These are phyloP conservation scores for Thamnaconus septentrionalis DNA, from an alignment of 2,113 vertebrate species.

Conservation along the genomic window DNA sequence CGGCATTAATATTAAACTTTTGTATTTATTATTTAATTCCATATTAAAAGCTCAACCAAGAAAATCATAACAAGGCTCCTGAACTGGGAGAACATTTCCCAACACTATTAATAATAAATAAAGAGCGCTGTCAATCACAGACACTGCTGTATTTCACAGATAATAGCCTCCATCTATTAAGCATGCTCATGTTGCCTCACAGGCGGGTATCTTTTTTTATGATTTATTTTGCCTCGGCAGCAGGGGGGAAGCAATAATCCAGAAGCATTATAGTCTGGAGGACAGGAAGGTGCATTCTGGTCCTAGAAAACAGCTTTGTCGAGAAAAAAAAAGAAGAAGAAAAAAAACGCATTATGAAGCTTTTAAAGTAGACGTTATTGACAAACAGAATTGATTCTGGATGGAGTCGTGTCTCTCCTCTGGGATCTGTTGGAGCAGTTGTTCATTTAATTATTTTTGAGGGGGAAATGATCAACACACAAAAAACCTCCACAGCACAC, in stretches of 20 bases:
- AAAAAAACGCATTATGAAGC: neutral
- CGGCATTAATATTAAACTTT: slow-evolving; percentile 5
- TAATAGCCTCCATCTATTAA: slow-evolving; percentile 49
- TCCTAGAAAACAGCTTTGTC: no score
- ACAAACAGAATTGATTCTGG: slow-evolving; percentile 40
- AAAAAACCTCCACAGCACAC: slow-evolving; percentile 13
- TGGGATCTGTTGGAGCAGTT: no score
- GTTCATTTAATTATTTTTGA: neutral
- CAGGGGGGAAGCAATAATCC: neutral
- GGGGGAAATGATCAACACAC: slow-evolving; percentile 23
- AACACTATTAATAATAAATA: slow-evolving; percentile 66
- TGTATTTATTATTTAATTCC: slow-evolving; percentile 48
- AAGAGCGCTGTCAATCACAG: slow-evolving; percentile 59
- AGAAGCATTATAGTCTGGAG: neutral
- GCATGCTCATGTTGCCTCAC: slow-evolving; percentile 34
- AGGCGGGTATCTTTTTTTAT: slow-evolving; percentile 15
- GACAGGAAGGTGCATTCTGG: slow-evolving; percentile 8
- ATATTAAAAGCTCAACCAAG: slow-evolving; percentile 44
- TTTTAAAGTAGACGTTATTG: slow-evolving; percentile 28
- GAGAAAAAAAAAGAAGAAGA: slow-evolving; percentile 3
- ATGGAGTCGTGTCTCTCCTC: slow-evolving; percentile 33
- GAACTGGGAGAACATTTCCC: slow-evolving; percentile 46
- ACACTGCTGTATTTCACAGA: slow-evolving; percentile 54
- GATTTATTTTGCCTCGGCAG: slow-evolving; percentile 29
- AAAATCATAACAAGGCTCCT: slow-evolving; percentile 46